Base-by-base conservation (phyloP, 2,113 vertebrate genomes). In the Puffinus mauretanicus region DNA sequence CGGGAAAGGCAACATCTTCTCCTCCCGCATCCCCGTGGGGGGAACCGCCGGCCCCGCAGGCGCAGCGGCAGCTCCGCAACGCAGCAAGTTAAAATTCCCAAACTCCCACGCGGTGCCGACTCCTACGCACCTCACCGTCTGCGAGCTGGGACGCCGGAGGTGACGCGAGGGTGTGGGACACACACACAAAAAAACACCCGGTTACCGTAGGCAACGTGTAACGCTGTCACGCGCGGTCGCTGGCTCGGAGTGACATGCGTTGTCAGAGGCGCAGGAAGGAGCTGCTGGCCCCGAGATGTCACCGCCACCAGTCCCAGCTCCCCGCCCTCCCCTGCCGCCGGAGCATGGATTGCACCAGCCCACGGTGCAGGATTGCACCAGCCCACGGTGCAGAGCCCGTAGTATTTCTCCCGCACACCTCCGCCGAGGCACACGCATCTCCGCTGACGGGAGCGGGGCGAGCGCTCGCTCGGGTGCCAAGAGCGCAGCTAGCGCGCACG, bases 1-100 rank as follows among this genome's bases (percentile, higher is more conserved):
- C 0, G 3, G 62, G 79, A 34, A 42, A 25, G 2, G 67, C 71
- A 75, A 40, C 65, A 9, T 21, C 72, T 57, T 47, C 89, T 54
- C 44, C 46, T 64, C 91, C 82, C 1, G 1, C 58, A 24, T 36
- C 55, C 47, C 78, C 2, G 0, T 1, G 0, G 49, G 11, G 10
- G 16, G 46, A 49, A 42, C 25, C 17, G 5, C 36, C 4, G 9
- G 66, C 69, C 57, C 78, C 10, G 9, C 64, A 17, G 66, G 83
- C 38, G 17, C 46, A 83, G 82, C 85, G 9, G 88, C 46, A 71
- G 14, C 25, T 49, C 88, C 20, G 16, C 81, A 72, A 69, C 8
- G 20, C 34, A 47, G 77, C 60, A 26, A 86, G 82, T 60, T 72
- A 51, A 80, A 86, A 89, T 82, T 72, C 94, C 94, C 80, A 0